Evolutionary conservation across 30 jellyfish, hydroid and myxozoan genomes (phyloP).

Genomic region (Aurelia sp.): DNA sequence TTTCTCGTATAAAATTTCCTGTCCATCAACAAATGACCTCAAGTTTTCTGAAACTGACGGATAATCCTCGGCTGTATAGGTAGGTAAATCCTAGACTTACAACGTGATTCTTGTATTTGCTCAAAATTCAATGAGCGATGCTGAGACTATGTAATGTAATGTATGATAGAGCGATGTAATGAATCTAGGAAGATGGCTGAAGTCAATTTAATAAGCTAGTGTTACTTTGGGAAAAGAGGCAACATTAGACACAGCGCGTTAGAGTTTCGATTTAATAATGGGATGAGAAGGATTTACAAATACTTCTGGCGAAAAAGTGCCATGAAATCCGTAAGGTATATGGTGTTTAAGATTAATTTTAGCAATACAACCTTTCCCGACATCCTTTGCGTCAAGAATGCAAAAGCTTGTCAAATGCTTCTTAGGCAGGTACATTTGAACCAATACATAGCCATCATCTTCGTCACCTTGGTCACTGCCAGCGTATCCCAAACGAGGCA

Average conservation of each 20-base stretch:
- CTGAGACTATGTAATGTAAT: too few relatives aligned
- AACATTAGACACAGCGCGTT: neutral
- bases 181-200: too few relatives aligned
- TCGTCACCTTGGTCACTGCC: slow-evolving; percentile 87
- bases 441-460: slow-evolving; percentile 95
- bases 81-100: too few relatives aligned
- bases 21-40: too few relatives aligned
- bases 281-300: slow-evolving; percentile 61
- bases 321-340: slow-evolving; percentile 97
- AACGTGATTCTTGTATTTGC: too few relatives aligned
- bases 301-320: slow-evolving; percentile 96
- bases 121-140: too few relatives aligned
- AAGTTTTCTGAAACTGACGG: too few relatives aligned
- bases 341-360: slow-evolving; percentile 89
- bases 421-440: slow-evolving; percentile 87
- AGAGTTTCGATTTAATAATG: slow-evolving; percentile 35
- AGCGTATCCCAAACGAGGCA: slow-evolving; percentile 95
- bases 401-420: slow-evolving; percentile 87
- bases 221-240: too few relatives aligned
- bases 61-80: too few relatives aligned
- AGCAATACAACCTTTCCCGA: slow-evolving; percentile 90
- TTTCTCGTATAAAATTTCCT: too few relatives aligned
- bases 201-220: too few relatives aligned
- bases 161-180: too few relatives aligned
- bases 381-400: slow-evolving; percentile 87